phyloP scores from a whole-genome alignment of 2,113 vertebrate genomes.

The Philantomba maxwellii region DNA sequence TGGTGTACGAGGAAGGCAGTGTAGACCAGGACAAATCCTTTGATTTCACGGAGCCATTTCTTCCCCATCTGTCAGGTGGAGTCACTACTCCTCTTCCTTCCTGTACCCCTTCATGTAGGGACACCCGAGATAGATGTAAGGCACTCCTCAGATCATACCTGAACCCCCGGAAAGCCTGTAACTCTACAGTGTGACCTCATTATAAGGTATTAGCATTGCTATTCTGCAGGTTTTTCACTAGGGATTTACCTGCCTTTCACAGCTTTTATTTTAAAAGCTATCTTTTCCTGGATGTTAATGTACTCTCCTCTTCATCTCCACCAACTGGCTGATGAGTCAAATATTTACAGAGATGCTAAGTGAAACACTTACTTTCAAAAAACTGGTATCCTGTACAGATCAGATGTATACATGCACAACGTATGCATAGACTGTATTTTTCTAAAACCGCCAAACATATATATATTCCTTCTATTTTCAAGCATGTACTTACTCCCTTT shows the following conservation, averaged over 20 bases:
- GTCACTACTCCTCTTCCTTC: not conserved
- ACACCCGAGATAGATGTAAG: not conserved
- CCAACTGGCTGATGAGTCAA: not conserved
- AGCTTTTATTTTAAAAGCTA: not conserved
- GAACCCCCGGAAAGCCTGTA: too few species aligned
- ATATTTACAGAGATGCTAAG: not conserved
- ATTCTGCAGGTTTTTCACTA: not conserved
- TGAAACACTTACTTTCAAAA: not conserved
- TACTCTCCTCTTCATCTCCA: not conserved
- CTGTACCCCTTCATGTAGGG: not conserved
- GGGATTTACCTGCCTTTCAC: not conserved
- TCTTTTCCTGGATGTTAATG: not conserved
- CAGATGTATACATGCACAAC: not conserved
- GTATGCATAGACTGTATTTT: not conserved
- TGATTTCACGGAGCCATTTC: not conserved
- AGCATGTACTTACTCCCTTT: not conserved
- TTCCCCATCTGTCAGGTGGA: not conserved
- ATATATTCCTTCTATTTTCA: not conserved
- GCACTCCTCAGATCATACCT: not conserved
- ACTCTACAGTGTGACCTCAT: rapidly evolving
- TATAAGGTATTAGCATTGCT: not conserved
- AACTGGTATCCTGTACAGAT: not conserved
- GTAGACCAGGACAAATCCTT: not conserved
- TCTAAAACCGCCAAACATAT: not conserved
- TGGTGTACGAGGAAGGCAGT: not conserved